These are phyloP conservation scores for Lycocorax pyrrhopterus DNA, from an alignment of 2,113 vertebrate genomes.

Conservation along the genomic window DNA sequence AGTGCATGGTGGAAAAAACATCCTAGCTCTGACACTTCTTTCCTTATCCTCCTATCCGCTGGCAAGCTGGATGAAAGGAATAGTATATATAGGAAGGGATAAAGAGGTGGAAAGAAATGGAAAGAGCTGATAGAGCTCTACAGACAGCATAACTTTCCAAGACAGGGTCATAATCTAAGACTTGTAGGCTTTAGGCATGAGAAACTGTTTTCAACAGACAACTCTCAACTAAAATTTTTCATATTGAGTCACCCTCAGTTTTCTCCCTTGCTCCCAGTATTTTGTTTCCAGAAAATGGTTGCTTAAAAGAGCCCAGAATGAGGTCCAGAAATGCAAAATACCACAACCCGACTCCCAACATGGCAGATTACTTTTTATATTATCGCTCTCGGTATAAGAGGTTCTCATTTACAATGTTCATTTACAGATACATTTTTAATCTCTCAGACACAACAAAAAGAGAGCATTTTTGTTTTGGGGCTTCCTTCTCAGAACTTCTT, in stretches of 20 bases:
- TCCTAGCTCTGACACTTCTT: not conserved
- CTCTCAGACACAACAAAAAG: not conserved
- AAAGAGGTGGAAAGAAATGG: not conserved
- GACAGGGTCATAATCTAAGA: not conserved
- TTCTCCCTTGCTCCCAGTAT: not conserved
- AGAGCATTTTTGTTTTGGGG: fast-evolving
- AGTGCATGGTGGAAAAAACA: not conserved
- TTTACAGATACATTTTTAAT: not conserved
- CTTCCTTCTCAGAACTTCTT: not conserved
- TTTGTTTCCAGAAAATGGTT: not conserved
- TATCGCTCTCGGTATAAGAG: not conserved
- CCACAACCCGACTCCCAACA: fast-evolving
- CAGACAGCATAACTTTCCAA: fast-evolving
- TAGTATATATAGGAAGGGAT: not conserved
- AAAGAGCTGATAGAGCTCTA: not conserved
- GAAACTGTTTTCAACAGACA: not conserved
- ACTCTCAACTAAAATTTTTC: not conserved
- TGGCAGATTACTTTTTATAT: not conserved
- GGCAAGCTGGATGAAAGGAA: not conserved
- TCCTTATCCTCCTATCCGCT: not conserved
- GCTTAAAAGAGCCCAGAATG: not conserved
- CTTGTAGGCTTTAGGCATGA: not conserved
- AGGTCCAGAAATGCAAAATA: not conserved
- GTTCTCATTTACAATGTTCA: not conserved
- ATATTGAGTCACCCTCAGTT: not conserved